Evolutionary conservation across 2,888 invertebrate species (phyloP), one percentile per base, ranked within the genome.

Genomic region (Heteromurus nitidus): DNA sequence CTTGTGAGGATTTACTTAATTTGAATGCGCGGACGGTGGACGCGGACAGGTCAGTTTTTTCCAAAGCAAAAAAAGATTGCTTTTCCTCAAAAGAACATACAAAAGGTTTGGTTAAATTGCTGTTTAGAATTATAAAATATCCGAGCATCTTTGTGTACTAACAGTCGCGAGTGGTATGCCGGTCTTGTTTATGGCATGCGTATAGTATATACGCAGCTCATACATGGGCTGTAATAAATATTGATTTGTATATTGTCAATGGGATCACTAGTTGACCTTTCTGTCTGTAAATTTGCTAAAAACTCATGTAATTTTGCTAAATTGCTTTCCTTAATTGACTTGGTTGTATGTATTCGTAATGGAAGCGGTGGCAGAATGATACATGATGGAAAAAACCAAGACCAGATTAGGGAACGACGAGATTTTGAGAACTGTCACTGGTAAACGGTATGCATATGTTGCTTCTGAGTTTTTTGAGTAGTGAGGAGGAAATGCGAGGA

Each of bases 1-100:
- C 20, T 62, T 62, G 50, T 26, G 16, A 26, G 55, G 26, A 3
- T 55, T 55, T 26, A 7, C 62, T 62, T 18, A 55, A 62, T 62
- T 62, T 62, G 36, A 62, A 62, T 62, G 30, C 31, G n/a, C 1
- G 18, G 3, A 3, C 18, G 55, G 55, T 55, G 24, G n/a, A 55
- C 18, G n/a, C 26, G 55, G 55, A 16, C 50, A 50, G 26, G 24
- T 55, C 24, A 13, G 53, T 7, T 55, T 24, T 3, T 26, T 5
- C 7, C 36, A 36, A 9, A 9, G 7, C 5, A 36, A 36, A 36
- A 36, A 13, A 55, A 55, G 55, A 26, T n/a, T 55, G 2, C 2
- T 20, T 55, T 11, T 24, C n/a, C 26, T 3, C 11, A 55, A 55
- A 24, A 55, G 2, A 55, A 55, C 55, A 26, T 13, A 55, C 26